Base-by-base conservation (phyloP, 2,888 invertebrate genomes). In the Mamestra brassicae region DNA sequence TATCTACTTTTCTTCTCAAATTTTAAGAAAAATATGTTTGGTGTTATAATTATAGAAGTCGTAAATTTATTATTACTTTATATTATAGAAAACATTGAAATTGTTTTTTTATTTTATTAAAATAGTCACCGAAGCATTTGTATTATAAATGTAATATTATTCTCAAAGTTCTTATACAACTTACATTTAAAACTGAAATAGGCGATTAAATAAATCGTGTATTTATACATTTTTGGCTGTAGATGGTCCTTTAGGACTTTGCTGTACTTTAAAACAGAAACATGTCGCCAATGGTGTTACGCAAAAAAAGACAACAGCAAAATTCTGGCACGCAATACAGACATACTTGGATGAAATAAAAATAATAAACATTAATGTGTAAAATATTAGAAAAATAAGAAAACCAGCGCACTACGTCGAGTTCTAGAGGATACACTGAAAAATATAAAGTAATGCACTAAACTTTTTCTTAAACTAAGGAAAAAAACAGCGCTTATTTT, bases 291-390 rank as follows among this genome's bases (percentile, higher is more conserved):
- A 57, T 55, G 60, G 26, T 73, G 58, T 65, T 67, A 45, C 57
- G 15, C 38, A 70, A 70, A 70, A 75, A 77, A 85, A 90, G 92
- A 91, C 91, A 94, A 94, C 94, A 94, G 94, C 94, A 88, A 93
- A 93, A 93, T 91, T 92, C 91, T 81, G 74, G 78, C 90, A 87
- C 85, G 81, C 83, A 67, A 71, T 34, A 26, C 57, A 76, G 63
- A 68, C 88, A 84, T 76, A 87, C 77, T 82, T 82, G 74, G 60
- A 71, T 67, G 8, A 64, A 67, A 76, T 70, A 68, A 45, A 66
- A 61, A 70, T 60, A 73, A 78, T 71, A 79, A 64, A 71, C 57
- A 67, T 68, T 61, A 15, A 34, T 63, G 42, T 71, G 17, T 58
- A 26, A n/a, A 71, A 17, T 36, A 34, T 55, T 58, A 50, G 15